Base-by-base conservation (phyloP, 2,113 vertebrate species). In the Pseudorhombus dupliciocellatus region DNA sequence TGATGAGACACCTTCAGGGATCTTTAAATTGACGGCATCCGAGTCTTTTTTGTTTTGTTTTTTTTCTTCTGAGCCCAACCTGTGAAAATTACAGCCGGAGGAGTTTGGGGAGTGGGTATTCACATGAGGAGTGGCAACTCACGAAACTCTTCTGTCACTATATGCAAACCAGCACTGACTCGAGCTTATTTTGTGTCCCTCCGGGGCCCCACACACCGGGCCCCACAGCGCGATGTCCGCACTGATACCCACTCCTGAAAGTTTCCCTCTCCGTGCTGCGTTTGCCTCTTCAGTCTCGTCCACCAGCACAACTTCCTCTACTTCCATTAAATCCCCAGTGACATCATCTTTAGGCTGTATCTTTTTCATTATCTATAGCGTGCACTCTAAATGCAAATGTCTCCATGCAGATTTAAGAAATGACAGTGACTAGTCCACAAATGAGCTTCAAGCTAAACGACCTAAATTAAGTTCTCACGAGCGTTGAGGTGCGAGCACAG, bases 351-450 rank as follows among this genome's bases (percentile, higher is more conserved):
- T 14, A n/a, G 46, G 18, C 46, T 10, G 46, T 21, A 40, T 66
- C 20, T 75, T 20, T 63, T 58, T 51, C 31, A 81, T 76, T 60
- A 76, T 84, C 75, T 74, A 58, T 59, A 1, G 44, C 60, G 24
- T 72, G 70, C 71, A 81, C 77, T 90, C 73, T 82, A 80, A 83
- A 89, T 84, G 80, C 82, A 89, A 89, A 91, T 86, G 68, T 64
- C 42, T 64, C 12, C n/a, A 40, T 11, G 70, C 46, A 40, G 22
- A 70, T 52, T 24, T 52, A 22, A 5, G n/a, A 24, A 52, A 51
- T 11, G 50, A 12, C n/a, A 51, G n/a, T 3, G 10, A 51, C 11
- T 20, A 52, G n/a, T 22, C 46, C 7, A 7, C 6, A 20, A 40
- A 70, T 75, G 30, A 56, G 30, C 52, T 48, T 56, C 30, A 58